Evolutionary conservation across 2,113 vertebrate genomes (phyloP), one percentile per base, ranked within the genome.

Genomic region (Ictalurus furcatus): DNA sequence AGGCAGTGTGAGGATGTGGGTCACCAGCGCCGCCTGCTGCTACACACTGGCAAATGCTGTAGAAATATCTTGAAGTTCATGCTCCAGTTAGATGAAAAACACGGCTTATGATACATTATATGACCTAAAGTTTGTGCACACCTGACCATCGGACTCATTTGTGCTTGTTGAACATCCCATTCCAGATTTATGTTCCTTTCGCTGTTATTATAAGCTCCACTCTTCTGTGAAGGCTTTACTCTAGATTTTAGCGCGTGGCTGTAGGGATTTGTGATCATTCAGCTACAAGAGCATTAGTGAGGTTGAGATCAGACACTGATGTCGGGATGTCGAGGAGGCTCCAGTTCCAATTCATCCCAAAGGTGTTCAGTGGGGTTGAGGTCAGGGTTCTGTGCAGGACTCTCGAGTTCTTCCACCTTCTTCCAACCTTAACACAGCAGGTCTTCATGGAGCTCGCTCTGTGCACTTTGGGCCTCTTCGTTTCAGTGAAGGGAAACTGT

Each of bases 1-100:
- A 76, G 30, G 21, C 69, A 8, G 37, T 21, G 21, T 76, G 37
- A 76, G 37, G 37, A 40, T 76, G 76, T 28, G n/a, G 48, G 12
- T 16, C 44, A 54, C 48, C 85, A 81, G 71, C 58, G 40, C 90
- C 92, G 40, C 81, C 90, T 92, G 89, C 81, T 88, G 92, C 25
- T 78, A 76, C 2, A 69, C 6, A 40, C 9, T 6, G 54, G 54
- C 79, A 86, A 34, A 76, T 30, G 48, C 16, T n/a, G 28, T 63
- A 76, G 30, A 17, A n/a, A 54, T 28, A 52, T 48, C 0, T 14
- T 28, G 40, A 28, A 13, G 3, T 78, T 48, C 12, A 48, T 25
- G 11, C 21, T 48, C 40, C 40, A 28, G 21, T 78, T 28, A 30
- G 21, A 48, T 4, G 7, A 44, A 25, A 78, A 25, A 28, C 23